Evolutionary conservation across 2,888 invertebrate genomes (phyloP).

Genomic region (Tipula helvola): DNA sequence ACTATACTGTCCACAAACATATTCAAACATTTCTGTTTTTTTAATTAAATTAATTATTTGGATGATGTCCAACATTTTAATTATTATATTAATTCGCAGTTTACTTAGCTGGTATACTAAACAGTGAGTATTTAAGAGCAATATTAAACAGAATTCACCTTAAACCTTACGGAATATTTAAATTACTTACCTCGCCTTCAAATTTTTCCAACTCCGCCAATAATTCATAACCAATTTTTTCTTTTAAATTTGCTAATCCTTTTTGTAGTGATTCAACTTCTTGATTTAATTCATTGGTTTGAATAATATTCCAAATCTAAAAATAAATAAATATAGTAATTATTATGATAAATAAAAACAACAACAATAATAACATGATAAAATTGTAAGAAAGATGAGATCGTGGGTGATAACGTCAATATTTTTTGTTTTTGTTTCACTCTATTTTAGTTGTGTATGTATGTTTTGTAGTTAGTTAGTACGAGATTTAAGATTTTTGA

Average conservation of each 20-base stretch:
- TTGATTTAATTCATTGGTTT: conserved; percentile 25
- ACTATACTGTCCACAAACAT: background rate
- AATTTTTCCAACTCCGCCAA: conserved; percentile 31
- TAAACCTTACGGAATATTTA: too few relatives aligned
- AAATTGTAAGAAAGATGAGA: background rate
- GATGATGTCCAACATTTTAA: background rate
- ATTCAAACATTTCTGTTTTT: background rate
- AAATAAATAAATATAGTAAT: conserved; percentile 14
- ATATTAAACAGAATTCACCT: too few relatives aligned
- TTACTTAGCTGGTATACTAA: background rate
- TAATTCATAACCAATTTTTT: conserved; percentile 29
- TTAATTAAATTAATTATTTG: background rate
- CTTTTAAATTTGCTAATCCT: conserved; percentile 27
- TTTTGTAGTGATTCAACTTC: conserved; percentile 26
- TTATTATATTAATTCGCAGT: background rate
- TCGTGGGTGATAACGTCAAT: background rate
- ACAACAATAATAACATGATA: background rate
- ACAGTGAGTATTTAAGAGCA: too few relatives aligned
- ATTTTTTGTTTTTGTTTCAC: background rate
- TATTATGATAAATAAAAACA: background rate
- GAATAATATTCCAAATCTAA: conserved; percentile 17
- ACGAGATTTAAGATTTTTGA: background rate
- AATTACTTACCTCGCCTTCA: conserved; percentile 29
- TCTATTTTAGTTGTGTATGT: background rate
- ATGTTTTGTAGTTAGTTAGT: background rate